These are phyloP conservation scores for Atrina japonica DNA, from an alignment of 2,888 invertebrate species.

Conservation along the genomic window DNA sequence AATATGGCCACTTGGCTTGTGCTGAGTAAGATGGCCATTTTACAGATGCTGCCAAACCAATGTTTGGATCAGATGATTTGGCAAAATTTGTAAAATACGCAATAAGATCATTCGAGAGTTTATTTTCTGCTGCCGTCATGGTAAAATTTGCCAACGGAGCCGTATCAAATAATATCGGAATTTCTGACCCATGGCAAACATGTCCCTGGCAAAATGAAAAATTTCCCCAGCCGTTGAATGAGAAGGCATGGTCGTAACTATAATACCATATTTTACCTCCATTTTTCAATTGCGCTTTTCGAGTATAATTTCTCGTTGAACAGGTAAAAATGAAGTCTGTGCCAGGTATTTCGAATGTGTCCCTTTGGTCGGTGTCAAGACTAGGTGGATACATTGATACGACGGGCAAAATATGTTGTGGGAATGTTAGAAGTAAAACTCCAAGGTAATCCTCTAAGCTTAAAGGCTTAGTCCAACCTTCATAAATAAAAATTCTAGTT, in stretches of 20 bases:
- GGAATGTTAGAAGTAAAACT: constrained; percentile 57
- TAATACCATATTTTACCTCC: constrained; percentile 55
- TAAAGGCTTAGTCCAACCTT: constrained; percentile 61
- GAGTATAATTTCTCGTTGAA: constrained; percentile 56
- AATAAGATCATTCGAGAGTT: constrained; percentile 59
- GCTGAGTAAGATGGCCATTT: constrained; percentile 61
- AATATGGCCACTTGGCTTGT: constrained; percentile 37
- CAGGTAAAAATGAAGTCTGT: constrained; percentile 72
- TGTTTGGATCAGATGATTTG: constrained; percentile 67
- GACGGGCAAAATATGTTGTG: constrained; percentile 42
- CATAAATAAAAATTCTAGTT: constrained; percentile 65
- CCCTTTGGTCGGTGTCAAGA: constrained; percentile 19
- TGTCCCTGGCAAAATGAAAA: constrained; percentile 67
- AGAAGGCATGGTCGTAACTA: constrained; percentile 66
- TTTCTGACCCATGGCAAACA: constrained; percentile 72
- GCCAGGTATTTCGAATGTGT: constrained; percentile 33
- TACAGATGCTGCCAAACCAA: constrained; percentile 32
- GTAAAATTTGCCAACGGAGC: constrained; percentile 56
- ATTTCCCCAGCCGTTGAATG: constrained; percentile 66
- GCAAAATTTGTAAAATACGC: constrained; percentile 76
- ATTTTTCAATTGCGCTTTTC: constrained; percentile 31
- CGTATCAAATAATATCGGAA: constrained; percentile 67
- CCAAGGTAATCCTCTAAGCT: constrained; percentile 48
- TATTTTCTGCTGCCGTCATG: constrained; percentile 58
- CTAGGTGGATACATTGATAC: constrained; percentile 55